Base-by-base conservation (phyloP, 2,797 vertebrate species). In the Pseudomugil gertrudae region DNA sequence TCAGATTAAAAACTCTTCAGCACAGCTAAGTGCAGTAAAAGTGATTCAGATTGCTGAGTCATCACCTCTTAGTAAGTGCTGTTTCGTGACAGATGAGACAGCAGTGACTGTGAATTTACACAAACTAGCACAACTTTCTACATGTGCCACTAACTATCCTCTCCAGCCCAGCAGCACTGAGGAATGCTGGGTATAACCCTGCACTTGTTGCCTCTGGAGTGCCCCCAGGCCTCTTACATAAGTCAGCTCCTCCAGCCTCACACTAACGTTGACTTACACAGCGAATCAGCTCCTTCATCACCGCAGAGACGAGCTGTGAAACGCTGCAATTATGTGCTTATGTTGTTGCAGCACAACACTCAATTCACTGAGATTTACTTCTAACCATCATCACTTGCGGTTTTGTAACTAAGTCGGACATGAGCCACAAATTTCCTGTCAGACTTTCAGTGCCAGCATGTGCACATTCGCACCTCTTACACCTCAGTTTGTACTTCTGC, bases 111-210 rank as follows among this genome's bases (percentile, higher is more conserved):
- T 23, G 26, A 66, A n/a, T n/a, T n/a, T n/a, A n/a, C n/a, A n/a
- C n/a, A 47, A 70, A 36, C 63, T 26, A 36, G 36, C 32, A 53
- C 67, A 30, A 3, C 26, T 50, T 52, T 43, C 29, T 53, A 0
- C 33, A 57, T 61, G 13, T 0, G 19, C 54, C n/a, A n/a, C n/a
- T n/a, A n/a, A n/a, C n/a, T n/a, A n/a, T n/a, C n/a, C n/a, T n/a
- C n/a, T n/a, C n/a, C n/a, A 2, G 58, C 51, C 50, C 56, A 5
- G 66, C 63, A 53, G 69, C 62, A 40, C 58, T 54, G 80, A 84
- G 83, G 89, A 89, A 90, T 89, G 84, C 85, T 81, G 81, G 84
- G 80, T 81, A 88, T 47, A 82, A 62, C 66, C 66, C 70, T 9
- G 26, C 63, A 83, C 84, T 84, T 57, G 69, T 66, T 78, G 81